Conservation (phyloP, 2,113 vertebrate species). For the Trochalopteron elliotii region DNA sequence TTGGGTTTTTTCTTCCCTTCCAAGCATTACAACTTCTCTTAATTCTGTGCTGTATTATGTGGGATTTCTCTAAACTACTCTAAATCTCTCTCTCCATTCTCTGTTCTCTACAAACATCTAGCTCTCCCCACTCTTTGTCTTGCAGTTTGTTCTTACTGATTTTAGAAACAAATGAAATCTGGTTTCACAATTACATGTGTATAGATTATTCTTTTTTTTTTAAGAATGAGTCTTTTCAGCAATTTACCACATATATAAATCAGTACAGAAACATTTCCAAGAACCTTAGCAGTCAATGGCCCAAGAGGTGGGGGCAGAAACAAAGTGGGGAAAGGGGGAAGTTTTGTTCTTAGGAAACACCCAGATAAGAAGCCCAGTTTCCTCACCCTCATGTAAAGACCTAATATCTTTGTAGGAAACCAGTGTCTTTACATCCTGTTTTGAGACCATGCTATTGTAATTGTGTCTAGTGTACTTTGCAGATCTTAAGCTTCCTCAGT, state of each 20-base stretch:
- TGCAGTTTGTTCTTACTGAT: background rate
- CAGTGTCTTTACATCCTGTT: constrained; percentile 20
- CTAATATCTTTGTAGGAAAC: constrained; percentile 5
- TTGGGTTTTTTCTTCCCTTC: background rate
- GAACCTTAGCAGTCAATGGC: background rate
- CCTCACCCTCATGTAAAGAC: background rate
- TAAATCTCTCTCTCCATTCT: background rate
- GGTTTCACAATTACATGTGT: background rate
- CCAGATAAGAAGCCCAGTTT: constrained; percentile 1
- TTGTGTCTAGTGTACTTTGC: background rate
- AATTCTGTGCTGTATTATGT: background rate
- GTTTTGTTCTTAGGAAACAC: background rate
- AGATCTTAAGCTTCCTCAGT: background rate
- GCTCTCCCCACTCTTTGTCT: background rate
- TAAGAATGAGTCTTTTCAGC: background rate
- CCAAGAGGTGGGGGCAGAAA: background rate
- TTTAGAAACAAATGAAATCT: background rate
- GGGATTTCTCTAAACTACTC: background rate
- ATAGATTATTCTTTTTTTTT: background rate
- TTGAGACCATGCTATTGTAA: background rate
- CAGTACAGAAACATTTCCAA: background rate
- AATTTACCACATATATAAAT: background rate
- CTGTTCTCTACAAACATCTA: background rate
- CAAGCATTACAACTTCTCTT: background rate
- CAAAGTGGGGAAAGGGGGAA: background rate